These are phyloP conservation scores for Cepaea hortensis DNA, from an alignment of 2,888 invertebrate genomes.

Conservation along the genomic window DNA sequence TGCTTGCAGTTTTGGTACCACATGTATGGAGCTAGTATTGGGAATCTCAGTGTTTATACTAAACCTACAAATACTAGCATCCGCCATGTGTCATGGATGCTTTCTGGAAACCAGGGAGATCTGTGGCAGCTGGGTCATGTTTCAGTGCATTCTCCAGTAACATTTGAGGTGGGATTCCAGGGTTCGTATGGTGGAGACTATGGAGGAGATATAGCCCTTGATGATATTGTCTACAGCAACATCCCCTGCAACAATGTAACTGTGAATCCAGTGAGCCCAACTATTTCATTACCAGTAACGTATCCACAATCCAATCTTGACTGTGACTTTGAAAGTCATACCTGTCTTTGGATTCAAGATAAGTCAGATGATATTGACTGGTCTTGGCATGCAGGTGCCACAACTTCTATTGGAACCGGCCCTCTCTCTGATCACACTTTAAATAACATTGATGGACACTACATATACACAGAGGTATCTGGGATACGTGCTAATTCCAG, in stretches of 20 bases:
- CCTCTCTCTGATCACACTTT: constrained; percentile 71
- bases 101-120: constrained; percentile 64
- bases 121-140: constrained; percentile 62
- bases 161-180: constrained; percentile 67
- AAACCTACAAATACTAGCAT: constrained; percentile 52
- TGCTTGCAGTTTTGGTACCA: constrained; percentile 70
- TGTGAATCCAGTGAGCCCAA: constrained; percentile 52
- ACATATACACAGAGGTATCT: constrained; percentile 66
- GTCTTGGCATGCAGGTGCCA: constrained; percentile 61
- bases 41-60: constrained; percentile 66
- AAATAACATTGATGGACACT: constrained; percentile 63
- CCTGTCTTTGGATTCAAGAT: constrained; percentile 71
- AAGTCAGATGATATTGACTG: constrained; percentile 69
- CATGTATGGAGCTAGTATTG: constrained; percentile 70
- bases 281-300: constrained; percentile 54
- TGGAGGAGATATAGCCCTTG: constrained; percentile 72
- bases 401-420: constrained; percentile 63
- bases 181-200: constrained; percentile 66
- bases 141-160: constrained; percentile 10
- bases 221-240: constrained; percentile 64
- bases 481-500: constrained; percentile 54
- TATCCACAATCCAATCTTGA: constrained; percentile 63
- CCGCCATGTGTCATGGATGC: constrained; percentile 52
- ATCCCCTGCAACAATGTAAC: constrained; percentile 55
- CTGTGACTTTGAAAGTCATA: constrained; percentile 69